phyloP scores from a whole-genome alignment of 2,888 invertebrate species.

The Macropis europaea region DNA sequence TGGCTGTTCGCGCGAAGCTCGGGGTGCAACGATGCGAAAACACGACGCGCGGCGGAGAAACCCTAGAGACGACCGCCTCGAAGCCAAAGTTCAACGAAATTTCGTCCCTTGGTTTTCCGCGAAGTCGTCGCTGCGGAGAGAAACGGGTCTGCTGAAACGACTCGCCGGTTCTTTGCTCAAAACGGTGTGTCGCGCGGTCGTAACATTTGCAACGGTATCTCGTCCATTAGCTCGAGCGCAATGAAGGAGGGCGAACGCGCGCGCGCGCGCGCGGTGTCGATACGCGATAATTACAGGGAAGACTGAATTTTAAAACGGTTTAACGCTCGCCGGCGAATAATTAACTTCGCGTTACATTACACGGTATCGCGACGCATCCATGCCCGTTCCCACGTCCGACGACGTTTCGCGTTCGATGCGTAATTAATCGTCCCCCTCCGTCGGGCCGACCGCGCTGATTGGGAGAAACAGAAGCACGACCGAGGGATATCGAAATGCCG shows the following conservation, averaged over 20 bases:
- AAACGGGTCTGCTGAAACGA: too few relatives aligned
- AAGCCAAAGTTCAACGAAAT: conserved; percentile 19
- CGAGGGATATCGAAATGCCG: conserved; percentile 36
- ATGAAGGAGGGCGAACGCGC: too few relatives aligned
- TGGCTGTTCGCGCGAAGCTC: conserved; percentile 10
- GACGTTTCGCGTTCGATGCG: conserved; percentile 41
- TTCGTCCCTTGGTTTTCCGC: conserved; percentile 13
- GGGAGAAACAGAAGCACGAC: not conserved
- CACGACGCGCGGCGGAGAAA: conserved; percentile 14
- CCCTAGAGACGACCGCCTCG: conserved; percentile 6
- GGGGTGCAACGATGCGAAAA: conserved; percentile 16
- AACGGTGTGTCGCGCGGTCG: too few relatives aligned
- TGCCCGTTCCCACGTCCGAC: conserved; percentile 16
- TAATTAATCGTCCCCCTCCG: conserved; percentile 48
- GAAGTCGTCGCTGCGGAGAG: too few relatives aligned
- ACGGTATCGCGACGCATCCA: conserved; percentile 23
- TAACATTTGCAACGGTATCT: conserved; percentile 27
- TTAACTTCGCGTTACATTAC: conserved; percentile 46
- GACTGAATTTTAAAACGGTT: conserved; percentile 44
- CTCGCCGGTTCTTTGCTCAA: too few relatives aligned
- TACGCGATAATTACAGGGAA: conserved; percentile 35
- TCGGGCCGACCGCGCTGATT: not conserved
- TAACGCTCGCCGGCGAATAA: conserved; percentile 41
- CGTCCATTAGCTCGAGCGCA: conserved; percentile 20
- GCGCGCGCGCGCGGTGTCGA: conserved; percentile 31